Evolutionary conservation across 92 coral and sea anemone species (phyloP).

Genomic region (Siderastrea siderea): DNA sequence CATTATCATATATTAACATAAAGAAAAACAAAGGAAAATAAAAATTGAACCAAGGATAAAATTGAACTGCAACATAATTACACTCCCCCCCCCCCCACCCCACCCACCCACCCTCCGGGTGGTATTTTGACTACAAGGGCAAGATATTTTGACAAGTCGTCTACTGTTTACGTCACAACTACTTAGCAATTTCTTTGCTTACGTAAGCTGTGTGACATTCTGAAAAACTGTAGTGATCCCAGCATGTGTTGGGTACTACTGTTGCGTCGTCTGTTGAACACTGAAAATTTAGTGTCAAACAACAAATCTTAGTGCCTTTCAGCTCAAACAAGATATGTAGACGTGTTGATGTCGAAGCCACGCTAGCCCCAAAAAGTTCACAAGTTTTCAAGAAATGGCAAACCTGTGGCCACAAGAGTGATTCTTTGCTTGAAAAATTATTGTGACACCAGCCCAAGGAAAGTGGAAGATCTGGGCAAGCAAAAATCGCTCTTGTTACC

Average conservation of each 20-base stretch:
- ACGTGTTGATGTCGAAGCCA: too few relatives aligned
- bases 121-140: neutral
- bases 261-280: conserved; percentile 4
- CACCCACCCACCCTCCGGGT: neutral
- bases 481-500: too few relatives aligned
- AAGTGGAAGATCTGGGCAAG: too few relatives aligned
- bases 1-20: too few relatives aligned
- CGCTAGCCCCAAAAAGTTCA: too few relatives aligned
- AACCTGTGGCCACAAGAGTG: too few relatives aligned
- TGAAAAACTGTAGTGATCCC: neutral
- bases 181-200: neutral
- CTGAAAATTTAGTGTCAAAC: neutral
- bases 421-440: too few relatives aligned
- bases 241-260: neutral
- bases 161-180: neutral
- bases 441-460: too few relatives aligned
- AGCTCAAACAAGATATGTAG: neutral
- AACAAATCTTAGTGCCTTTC: neutral
- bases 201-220: neutral
- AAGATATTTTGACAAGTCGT: neutral
- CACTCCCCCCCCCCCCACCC: neutral
- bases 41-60: too few relatives aligned
- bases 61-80: neutral
- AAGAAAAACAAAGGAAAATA: too few relatives aligned
- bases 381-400: too few relatives aligned